phyloP scores from a whole-genome alignment of 2,888 invertebrate species.

The Drosophila neonasuta region DNA sequence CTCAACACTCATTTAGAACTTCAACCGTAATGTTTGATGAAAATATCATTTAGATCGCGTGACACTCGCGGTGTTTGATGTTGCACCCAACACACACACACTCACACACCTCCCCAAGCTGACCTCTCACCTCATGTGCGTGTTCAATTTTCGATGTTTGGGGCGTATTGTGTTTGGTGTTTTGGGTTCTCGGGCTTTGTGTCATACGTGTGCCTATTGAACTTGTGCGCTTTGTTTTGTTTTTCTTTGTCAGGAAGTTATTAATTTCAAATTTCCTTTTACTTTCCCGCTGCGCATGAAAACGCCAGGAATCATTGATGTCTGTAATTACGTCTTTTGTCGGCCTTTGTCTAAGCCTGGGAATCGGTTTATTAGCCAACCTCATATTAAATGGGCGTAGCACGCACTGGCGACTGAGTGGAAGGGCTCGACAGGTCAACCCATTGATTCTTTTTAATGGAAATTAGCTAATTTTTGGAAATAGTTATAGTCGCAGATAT shows the following conservation, averaged over 20 bases:
- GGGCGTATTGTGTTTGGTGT: constrained; percentile 22
- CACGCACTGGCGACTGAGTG: neutral
- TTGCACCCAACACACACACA: neutral
- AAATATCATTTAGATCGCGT: constrained; percentile 30
- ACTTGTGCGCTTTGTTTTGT: constrained; percentile 55
- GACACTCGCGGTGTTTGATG: constrained; percentile 19
- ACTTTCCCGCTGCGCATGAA: constrained; percentile 14
- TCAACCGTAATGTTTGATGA: constrained; percentile 1
- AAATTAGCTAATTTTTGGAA: neutral
- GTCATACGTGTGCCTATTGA: constrained; percentile 58
- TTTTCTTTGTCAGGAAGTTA: constrained; percentile 63
- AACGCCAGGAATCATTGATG: constrained; percentile 32
- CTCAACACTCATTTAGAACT: neutral
- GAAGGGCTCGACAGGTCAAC: neutral
- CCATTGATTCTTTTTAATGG: neutral
- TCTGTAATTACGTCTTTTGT: constrained; percentile 31
- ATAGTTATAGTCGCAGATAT: neutral
- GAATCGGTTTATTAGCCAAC: constrained; percentile 33
- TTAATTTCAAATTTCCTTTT: constrained; percentile 63
- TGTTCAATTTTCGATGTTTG: constrained; percentile 18
- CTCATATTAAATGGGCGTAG: constrained; percentile 15
- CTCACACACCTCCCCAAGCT: constrained; percentile 2
- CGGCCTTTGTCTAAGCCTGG: neutral
- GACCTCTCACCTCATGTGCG: constrained; percentile 37
- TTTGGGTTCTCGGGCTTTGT: constrained; percentile 6